Base-by-base conservation (phyloP, 37 sponge, comb jelly and placozoan genomes). In the Haliclona indistincta region DNA sequence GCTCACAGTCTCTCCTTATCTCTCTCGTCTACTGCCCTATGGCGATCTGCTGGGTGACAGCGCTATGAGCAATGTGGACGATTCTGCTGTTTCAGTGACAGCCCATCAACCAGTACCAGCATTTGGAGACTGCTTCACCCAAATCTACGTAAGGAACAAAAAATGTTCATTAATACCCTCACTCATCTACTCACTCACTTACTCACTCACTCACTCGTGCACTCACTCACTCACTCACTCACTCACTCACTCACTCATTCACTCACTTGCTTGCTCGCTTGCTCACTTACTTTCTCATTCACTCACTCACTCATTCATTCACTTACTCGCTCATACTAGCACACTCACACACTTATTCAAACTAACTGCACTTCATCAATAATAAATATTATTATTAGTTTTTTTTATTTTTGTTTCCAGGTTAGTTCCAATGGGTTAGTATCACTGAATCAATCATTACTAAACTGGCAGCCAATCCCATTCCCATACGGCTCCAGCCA, bases 341-440 rank as follows among this genome's bases (percentile, higher is more conserved):
- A n/a, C 51, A 47, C 15, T 47, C 10, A 47, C 51, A 47, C 15
- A 47, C 15, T 17, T 47, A 47, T 47, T 17, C 15, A 17, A 47
- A 17, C 10, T 15, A 17, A 47, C 51, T 47, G 15, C 51, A 47
- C 51, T 17, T 47, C 51, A n/a, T n/a, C n/a, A n/a, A n/a, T n/a
- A n/a, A n/a, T n/a, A n/a, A n/a, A n/a, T n/a, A n/a, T n/a, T n/a
- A n/a, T n/a, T n/a, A n/a, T n/a, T n/a, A n/a, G n/a, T n/a, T n/a
- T n/a, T n/a, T n/a, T n/a, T n/a, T n/a, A 34, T 38, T 40, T 17
- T 35, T 32, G 64, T 33, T 17, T 75, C 23, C 43, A 84, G 86
- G 11, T 84, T 2, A 69, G 71, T 63, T 62, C 76, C 8, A 84
- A 84, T 63, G 86, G 86, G 20, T 43, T 84, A 1, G 65, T 84